Evolutionary conservation across 2,888 invertebrate species (phyloP), one percentile per base, ranked within the genome.

Genomic region (Eumerus sabulonum): DNA sequence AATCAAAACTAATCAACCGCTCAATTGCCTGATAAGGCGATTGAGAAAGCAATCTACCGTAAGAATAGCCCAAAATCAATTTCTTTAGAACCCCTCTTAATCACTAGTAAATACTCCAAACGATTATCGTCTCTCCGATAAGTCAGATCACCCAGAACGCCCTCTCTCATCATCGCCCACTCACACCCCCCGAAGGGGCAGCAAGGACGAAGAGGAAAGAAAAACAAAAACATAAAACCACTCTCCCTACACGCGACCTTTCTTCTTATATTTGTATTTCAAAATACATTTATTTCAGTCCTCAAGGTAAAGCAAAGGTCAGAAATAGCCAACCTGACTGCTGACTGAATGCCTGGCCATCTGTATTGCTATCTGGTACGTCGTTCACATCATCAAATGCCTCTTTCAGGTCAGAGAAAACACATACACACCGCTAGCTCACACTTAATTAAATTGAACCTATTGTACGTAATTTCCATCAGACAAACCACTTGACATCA

Each of bases 401-500:
- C 40, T 40, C 27, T 27, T 4, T 27, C 27, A 27, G 7, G 2
- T 27, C 27, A n/a, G 27, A 27, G 27, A 27, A 27, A 7, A 7
- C 27, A 27, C 27, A 27, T 2, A 27, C 12, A 35, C 35, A 9
- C 38, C 44, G 13, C 38, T 18, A 56, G 13, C 42, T 27, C 35
- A 12, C 38, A 59, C 50, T 66, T 71, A 66, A 76, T 71, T 66
- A 76, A 71, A 57, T 53, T 50, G 56, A 54, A 64, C 64, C 51
- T 64, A 40, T 27, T 59, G 47, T 14, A 48, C 12, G 50, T 50
- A 44, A 71, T 50, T 63, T 51, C 62, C 51, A 57, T 67, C 71
- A 63, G 54, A 62, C 56, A 72, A 72, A 59, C 56, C 77, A 77
- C 63, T 77, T 73, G 72, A 77, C 72, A 77, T 77, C 51, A 68